Percentiles rank a stretch among this genome's conserved stretches.
Evolutionary conservation across 2,888 invertebrate species (phyloP).

Genomic region (Micoletzkya japonica): DNA sequence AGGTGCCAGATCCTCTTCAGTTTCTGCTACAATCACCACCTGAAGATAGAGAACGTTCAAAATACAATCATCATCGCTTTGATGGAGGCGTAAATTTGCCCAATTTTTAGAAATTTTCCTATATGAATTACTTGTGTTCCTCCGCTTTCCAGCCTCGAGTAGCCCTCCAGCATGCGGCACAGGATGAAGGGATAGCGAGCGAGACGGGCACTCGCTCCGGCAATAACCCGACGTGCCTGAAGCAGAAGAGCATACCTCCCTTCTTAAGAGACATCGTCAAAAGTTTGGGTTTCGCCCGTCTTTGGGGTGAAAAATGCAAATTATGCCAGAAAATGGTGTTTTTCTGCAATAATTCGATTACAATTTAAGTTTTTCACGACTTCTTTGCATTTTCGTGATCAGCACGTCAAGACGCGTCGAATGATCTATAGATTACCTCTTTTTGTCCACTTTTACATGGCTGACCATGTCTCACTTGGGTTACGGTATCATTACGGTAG

Average conservation of each 20-base stretch:
- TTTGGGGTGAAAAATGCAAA: too few relatives aligned
- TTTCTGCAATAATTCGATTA: too few relatives aligned
- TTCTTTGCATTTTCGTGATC: too few relatives aligned
- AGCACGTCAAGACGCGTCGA: too few relatives aligned
- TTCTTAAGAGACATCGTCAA: too few relatives aligned
- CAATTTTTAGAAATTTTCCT: background rate
- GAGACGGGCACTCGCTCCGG: conserved; percentile 72
- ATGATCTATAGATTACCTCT: too few relatives aligned
- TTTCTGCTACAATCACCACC: conserved; percentile 10
- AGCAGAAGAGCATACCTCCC: background rate
- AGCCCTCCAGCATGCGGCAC: conserved; percentile 74
- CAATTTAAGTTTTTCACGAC: too few relatives aligned
- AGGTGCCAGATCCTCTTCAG: background rate
- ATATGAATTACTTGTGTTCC: conserved; percentile 21
- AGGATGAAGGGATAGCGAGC: conserved; percentile 74
- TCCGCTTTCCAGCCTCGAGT: conserved; percentile 30
- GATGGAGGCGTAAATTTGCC: background rate
- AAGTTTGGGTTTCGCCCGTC: too few relatives aligned
- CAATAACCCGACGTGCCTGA: conserved; percentile 35
- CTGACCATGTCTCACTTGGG: too few relatives aligned
- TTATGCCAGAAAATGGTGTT: too few relatives aligned
- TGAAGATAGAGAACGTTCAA: background rate
- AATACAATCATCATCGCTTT: background rate
- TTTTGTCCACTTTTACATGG: too few relatives aligned
- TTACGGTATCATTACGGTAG: too few relatives aligned